These are phyloP conservation scores for Sthenelais limicola DNA, from an alignment of 2,888 invertebrate genomes.

Conservation along the genomic window DNA sequence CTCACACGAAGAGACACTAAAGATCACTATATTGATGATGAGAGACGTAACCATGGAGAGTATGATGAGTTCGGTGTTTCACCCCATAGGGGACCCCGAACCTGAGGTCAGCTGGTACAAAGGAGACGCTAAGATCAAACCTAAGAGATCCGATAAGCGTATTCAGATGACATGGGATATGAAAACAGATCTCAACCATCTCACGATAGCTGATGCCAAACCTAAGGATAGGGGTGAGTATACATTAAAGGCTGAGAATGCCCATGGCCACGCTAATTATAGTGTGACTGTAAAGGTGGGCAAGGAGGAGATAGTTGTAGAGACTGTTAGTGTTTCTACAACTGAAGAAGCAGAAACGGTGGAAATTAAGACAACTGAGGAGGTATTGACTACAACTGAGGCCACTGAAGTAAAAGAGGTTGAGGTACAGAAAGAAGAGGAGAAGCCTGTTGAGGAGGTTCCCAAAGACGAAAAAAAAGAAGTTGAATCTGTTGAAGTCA, in stretches of 20 bases:
- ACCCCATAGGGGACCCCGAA: slow-evolving; percentile 43
- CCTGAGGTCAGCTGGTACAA: slow-evolving; percentile 66
- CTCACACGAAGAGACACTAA: slow-evolving; percentile 12
- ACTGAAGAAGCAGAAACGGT: background rate
- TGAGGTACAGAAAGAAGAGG: no score
- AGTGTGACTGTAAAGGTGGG: slow-evolving; percentile 13
- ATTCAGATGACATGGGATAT: slow-evolving; percentile 43
- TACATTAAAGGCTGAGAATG: slow-evolving; percentile 56
- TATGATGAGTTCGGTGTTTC: slow-evolving; percentile 37
- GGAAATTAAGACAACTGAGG: background rate
- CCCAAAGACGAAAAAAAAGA: no score
- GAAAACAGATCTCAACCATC: slow-evolving; percentile 52
- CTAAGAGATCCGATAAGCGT: slow-evolving; percentile 28
- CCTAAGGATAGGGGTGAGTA: slow-evolving; percentile 58
- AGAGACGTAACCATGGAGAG: slow-evolving; percentile 26
- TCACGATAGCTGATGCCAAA: slow-evolving; percentile 54
- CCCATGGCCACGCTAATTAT: slow-evolving; percentile 43
- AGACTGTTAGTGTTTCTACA: background rate
- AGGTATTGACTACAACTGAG: no score
- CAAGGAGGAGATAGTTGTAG: background rate
- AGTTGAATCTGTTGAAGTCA: no score
- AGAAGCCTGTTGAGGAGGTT: no score
- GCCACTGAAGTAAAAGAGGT: background rate
- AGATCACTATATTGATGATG: slow-evolving; percentile 9
- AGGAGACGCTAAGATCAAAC: slow-evolving; percentile 53